Evolutionary conservation across 2,797 vertebrate species (phyloP).

Genomic region (Pangasius macronema): DNA sequence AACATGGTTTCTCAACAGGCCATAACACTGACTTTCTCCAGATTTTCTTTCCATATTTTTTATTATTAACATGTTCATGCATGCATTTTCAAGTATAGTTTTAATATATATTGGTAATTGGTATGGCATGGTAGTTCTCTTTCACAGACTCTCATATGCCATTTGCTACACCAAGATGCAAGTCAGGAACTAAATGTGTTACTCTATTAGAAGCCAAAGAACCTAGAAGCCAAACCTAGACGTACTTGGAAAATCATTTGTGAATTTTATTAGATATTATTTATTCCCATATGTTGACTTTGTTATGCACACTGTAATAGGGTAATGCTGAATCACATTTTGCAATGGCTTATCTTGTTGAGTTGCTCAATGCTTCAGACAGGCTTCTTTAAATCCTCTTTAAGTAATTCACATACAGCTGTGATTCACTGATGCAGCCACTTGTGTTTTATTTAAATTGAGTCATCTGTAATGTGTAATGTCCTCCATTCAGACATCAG

Average conservation of each 20-base stretch:
- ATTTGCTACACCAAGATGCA: neutral
- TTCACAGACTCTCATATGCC: neutral
- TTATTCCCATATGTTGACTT: neutral
- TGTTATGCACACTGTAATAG: neutral
- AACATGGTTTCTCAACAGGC: neutral
- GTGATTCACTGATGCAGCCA: slow-evolving; percentile 21
- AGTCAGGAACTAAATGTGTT: neutral
- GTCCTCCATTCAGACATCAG: slow-evolving; percentile 29
- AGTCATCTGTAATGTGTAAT: slow-evolving; percentile 5
- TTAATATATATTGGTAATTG: neutral
- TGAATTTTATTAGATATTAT: neutral
- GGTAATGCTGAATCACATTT: neutral
- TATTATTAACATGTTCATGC: neutral
- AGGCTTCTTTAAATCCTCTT: slow-evolving; percentile 2
- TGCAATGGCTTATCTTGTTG: neutral
- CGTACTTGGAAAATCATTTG: neutral
- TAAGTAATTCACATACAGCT: slow-evolving; percentile 11
- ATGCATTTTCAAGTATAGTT: neutral
- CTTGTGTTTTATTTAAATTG: slow-evolving; percentile 27
- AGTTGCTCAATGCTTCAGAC: neutral
- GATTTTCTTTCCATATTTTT: neutral
- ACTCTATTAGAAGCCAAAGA: neutral
- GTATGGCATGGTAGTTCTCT: neutral
- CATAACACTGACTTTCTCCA: neutral
- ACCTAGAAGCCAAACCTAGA: neutral